Percentiles rank a stretch among this genome's conserved stretches.
Conservation (phyloP, 2,888 invertebrate genomes). For the Hermaeophaga mercurialis region DNA sequence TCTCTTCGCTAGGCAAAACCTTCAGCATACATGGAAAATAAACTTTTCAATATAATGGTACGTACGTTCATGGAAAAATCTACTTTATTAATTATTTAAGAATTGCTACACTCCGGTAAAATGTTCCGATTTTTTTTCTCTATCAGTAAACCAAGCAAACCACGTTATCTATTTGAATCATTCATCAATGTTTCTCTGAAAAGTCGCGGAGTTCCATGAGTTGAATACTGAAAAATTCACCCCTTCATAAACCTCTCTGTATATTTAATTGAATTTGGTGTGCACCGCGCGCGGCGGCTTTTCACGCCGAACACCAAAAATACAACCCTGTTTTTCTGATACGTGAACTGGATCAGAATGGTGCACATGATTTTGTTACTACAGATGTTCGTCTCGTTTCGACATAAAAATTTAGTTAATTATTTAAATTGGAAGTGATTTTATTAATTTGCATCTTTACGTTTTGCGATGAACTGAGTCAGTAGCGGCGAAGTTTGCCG, state of each 20-base stretch:
- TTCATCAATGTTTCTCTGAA: neutral
- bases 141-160: neutral
- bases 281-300: constrained; percentile 17
- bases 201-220: neutral
- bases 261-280: constrained; percentile 24
- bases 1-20: too few relatives aligned
- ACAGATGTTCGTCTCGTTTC: neutral
- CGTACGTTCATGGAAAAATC: too few relatives aligned
- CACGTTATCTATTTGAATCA: neutral
- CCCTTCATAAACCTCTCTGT: constrained; percentile 8
- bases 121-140: too few relatives aligned
- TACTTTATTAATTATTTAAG: too few relatives aligned
- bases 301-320: constrained; percentile 12
- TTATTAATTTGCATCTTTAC: neutral
- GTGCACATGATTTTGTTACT: too few relatives aligned
- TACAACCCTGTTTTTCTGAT: constrained; percentile 11
- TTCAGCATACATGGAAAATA: too few relatives aligned
- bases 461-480: neutral
- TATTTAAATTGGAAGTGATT: constrained; percentile 1
- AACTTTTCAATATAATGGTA: too few relatives aligned
- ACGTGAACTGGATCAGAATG: constrained; percentile 9
- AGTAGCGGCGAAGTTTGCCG: too few relatives aligned
- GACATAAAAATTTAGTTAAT: constrained; percentile 5
- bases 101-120: too few relatives aligned
- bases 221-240: constrained; percentile 11